A percentile compares a stretch with the other conserved stretches of the same genome.
phyloP scores from a whole-genome alignment of 2,113 vertebrate species.

The Genyomyrus donnyi region DNA sequence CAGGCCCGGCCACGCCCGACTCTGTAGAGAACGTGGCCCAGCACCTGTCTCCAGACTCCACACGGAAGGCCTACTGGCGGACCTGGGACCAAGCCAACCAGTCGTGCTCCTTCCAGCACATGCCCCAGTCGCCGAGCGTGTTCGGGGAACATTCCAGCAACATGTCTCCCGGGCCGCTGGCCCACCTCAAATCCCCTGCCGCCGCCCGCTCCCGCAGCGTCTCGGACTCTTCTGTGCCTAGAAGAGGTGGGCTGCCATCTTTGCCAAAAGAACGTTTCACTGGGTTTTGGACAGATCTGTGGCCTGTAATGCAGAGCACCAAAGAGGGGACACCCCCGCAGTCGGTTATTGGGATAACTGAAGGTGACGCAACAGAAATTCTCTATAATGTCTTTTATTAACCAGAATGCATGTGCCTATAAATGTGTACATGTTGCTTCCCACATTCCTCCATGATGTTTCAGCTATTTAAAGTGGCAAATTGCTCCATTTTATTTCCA shows the following conservation, averaged over 20 bases:
- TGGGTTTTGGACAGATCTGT: background rate
- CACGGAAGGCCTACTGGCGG: slow-evolving; percentile 83
- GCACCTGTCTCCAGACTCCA: slow-evolving; percentile 89
- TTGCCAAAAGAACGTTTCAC: background rate
- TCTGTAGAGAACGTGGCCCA: slow-evolving; percentile 86
- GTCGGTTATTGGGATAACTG: background rate
- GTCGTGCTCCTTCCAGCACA: slow-evolving; percentile 63
- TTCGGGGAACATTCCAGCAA: slow-evolving; percentile 71
- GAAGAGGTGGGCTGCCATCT: slow-evolving; percentile 61
- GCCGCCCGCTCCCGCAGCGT: slow-evolving; percentile 82
- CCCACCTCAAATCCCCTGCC: slow-evolving; percentile 86
- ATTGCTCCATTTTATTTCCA: background rate
- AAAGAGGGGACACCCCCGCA: background rate
- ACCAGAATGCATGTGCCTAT: background rate
- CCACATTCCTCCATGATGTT: background rate
- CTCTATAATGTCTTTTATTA: background rate
- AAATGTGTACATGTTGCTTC: background rate
- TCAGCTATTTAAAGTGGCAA: background rate
- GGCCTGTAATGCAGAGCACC: background rate
- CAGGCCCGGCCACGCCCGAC: slow-evolving; percentile 89
- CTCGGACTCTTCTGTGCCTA: slow-evolving; percentile 88
- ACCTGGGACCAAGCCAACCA: slow-evolving; percentile 64
- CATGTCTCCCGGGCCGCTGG: slow-evolving; percentile 25
- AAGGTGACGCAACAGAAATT: background rate
- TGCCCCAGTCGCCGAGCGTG: slow-evolving; percentile 68